Conservation (phyloP, 30 jellyfish, hydroid and myxozoan genomes). For the Turritopsis dohrnii region DNA sequence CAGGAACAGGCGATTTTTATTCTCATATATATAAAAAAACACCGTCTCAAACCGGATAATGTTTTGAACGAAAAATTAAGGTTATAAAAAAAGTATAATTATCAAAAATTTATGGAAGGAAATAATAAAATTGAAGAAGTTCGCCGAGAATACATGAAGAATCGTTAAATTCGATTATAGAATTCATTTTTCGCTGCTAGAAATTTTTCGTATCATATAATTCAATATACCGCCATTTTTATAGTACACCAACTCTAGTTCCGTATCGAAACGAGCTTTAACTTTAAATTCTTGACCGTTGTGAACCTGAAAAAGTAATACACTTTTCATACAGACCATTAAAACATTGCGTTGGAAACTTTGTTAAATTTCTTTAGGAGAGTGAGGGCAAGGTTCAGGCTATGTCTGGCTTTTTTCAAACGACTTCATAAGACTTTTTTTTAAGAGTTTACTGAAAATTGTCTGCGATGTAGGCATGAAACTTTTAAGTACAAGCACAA, state of each 20-base stretch:
- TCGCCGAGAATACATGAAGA: too few relatives aligned
- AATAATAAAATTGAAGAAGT: not conserved
- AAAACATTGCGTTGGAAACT: not conserved
- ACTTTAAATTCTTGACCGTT: slow-evolving; percentile 75
- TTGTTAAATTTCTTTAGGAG: too few relatives aligned
- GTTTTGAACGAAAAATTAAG: too few relatives aligned
- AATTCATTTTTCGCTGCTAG: not conserved
- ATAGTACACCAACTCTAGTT: slow-evolving; percentile 72
- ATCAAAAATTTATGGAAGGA: not conserved
- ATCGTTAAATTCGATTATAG: not conserved
- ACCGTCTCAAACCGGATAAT: too few relatives aligned
- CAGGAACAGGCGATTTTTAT: not conserved
- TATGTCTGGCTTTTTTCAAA: too few relatives aligned
- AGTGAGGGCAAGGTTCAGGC: too few relatives aligned
- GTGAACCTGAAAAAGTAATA: slow-evolving; percentile 55
- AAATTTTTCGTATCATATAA: slow-evolving; percentile 78
- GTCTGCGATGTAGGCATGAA: too few relatives aligned
- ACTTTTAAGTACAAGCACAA: too few relatives aligned
- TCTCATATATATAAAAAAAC: too few relatives aligned
- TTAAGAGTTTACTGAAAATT: too few relatives aligned
- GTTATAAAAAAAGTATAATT: not conserved
- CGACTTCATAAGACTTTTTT: too few relatives aligned
- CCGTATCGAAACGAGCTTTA: slow-evolving; percentile 88
- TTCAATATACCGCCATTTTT: slow-evolving; percentile 88
- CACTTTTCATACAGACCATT: not conserved